Evolutionary conservation across 2,113 vertebrate species (phyloP).

Genomic region (Nibea coibor): DNA sequence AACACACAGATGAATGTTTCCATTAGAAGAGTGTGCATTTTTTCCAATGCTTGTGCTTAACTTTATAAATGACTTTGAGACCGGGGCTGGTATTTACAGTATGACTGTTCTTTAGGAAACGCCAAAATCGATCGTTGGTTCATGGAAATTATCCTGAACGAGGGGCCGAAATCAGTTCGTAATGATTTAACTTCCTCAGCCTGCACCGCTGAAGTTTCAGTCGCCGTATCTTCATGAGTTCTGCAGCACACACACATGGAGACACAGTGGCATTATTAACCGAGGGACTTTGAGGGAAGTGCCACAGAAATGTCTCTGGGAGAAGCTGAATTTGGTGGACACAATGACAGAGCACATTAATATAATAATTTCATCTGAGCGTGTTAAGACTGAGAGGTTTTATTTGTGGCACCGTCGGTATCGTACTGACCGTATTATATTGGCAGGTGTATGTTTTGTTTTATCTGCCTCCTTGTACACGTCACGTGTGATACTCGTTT

Average conservation of each 20-base stretch:
- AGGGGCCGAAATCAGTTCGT: background rate
- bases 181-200: background rate
- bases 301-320: background rate
- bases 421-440: background rate
- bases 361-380: background rate
- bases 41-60: slow-evolving; percentile 34
- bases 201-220: background rate
- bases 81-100: background rate
- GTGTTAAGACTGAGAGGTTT: background rate
- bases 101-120: background rate
- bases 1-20: background rate
- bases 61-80: slow-evolving; percentile 1
- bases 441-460: background rate
- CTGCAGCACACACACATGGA: background rate
- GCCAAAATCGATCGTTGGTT: background rate
- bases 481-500: background rate
- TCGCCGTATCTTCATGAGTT: background rate
- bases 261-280: background rate
- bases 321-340: background rate
- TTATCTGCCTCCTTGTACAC: background rate
- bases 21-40: background rate
- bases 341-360: background rate
- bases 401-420: background rate
- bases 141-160: slow-evolving; percentile 1
- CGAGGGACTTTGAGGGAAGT: background rate